These are phyloP conservation scores for Pyxicephalus adspersus DNA, from an alignment of 2,113 vertebrate genomes.

Conservation along the genomic window DNA sequence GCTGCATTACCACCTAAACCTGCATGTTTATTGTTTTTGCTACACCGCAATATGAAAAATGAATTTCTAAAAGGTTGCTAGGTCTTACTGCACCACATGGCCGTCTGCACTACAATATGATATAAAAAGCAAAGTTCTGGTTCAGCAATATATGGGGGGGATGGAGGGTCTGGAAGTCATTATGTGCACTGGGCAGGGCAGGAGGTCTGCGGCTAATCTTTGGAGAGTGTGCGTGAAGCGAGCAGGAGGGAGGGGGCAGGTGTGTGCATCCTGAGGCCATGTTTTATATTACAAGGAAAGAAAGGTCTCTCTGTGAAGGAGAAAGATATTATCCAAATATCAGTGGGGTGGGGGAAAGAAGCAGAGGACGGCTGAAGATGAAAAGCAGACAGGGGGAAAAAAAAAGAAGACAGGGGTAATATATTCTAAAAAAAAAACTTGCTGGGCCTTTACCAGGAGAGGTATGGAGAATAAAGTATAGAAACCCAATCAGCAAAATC, in stretches of 20 bases:
- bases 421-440: no score
- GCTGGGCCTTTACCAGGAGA: no score
- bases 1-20: no score
- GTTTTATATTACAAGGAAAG: constrained; percentile 68
- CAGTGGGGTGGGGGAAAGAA: constrained; percentile 28
- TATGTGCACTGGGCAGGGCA: constrained; percentile 57
- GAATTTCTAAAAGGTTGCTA: no score
- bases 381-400: background rate
- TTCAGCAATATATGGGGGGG: background rate
- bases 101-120: no score
- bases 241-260: constrained; percentile 61
- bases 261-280: constrained; percentile 72
- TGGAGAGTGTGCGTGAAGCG: constrained; percentile 10
- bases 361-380: background rate
- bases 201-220: constrained; percentile 50
- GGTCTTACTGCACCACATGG: no score
- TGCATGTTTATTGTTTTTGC: no score
- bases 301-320: constrained; percentile 51
- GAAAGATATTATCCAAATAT: constrained; percentile 56
- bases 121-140: background rate
- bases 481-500: no score
- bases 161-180: constrained; percentile 69
- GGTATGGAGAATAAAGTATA: no score
- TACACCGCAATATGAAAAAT: no score
- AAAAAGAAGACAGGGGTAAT: background rate